Conservation (phyloP, 2,113 vertebrate species). For the Cebus imitator region DNA sequence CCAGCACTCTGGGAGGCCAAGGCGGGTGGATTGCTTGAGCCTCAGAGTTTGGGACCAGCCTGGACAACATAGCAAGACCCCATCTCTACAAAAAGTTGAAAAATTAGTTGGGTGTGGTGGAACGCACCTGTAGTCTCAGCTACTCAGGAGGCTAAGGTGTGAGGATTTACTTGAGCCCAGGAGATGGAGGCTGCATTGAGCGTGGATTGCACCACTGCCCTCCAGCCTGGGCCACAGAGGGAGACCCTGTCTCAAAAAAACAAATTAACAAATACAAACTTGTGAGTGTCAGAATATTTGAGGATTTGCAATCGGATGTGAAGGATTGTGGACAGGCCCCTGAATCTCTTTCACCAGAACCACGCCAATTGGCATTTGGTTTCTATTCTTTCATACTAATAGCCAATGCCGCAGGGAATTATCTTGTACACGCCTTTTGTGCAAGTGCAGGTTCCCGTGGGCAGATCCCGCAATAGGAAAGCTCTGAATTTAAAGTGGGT, state of each 20-base stretch:
- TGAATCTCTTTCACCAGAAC: not conserved
- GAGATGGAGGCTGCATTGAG: not conserved
- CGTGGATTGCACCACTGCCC: not conserved
- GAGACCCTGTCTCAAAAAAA: not conserved
- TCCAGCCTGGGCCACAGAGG: not conserved
- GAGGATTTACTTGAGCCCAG: not conserved
- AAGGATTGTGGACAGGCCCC: not conserved
- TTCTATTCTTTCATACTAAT: not conserved
- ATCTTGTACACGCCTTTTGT: not conserved
- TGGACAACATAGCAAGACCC: too few relatives aligned
- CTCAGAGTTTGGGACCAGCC: not conserved
- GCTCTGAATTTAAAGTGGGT: not conserved
- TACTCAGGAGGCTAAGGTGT: not conserved
- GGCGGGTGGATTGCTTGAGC: not conserved
- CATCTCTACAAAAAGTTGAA: not conserved
- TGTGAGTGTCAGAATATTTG: not conserved
- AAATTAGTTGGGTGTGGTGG: not conserved
- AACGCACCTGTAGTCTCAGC: not conserved
- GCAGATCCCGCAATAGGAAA: not conserved
- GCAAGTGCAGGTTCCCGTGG: too few relatives aligned
- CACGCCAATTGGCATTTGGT: not conserved
- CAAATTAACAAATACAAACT: too few relatives aligned
- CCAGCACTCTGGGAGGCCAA: not conserved
- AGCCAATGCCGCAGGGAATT: not conserved
- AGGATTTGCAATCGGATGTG: not conserved